These are phyloP conservation scores for Lipotes vexillifer DNA, from an alignment of 2,113 vertebrate species.

Conservation along the genomic window DNA sequence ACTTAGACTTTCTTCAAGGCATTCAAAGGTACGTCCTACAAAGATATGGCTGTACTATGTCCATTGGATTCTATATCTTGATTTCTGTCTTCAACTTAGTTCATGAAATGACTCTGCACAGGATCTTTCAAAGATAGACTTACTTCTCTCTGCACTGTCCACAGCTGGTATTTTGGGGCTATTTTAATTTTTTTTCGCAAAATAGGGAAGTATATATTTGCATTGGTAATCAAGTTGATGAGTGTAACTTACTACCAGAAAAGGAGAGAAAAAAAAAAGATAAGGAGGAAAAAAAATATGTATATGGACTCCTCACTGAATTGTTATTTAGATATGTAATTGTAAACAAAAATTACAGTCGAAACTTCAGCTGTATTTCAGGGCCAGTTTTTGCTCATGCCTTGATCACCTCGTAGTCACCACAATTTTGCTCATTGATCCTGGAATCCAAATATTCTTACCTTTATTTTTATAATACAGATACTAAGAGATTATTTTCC, in stretches of 20 bases:
- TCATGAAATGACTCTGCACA: not conserved
- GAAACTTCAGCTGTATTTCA: not conserved
- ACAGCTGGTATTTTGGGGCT: not conserved
- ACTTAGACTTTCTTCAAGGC: not conserved
- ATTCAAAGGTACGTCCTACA: not conserved
- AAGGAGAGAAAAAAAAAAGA: not conserved
- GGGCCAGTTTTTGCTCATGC: constrained; percentile 22
- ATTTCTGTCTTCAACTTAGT: not conserved
- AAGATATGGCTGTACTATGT: not conserved
- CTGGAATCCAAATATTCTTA: constrained; percentile 45
- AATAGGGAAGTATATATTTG: not conserved
- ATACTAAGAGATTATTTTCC: constrained; percentile 29
- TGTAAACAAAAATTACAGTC: constrained; percentile 17
- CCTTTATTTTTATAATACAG: not conserved
- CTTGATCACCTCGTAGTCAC: not conserved
- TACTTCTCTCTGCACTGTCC: not conserved
- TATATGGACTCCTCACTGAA: constrained; percentile 2
- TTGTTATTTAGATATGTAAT: not conserved
- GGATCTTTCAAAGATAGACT: not conserved
- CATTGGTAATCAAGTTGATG: not conserved
- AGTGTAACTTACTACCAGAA: not conserved
- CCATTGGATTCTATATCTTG: not conserved
- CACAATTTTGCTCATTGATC: not conserved
- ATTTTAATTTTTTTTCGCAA: not conserved
- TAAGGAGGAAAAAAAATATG: rapidly evolving